Evolutionary conservation across 2,888 invertebrate species (phyloP), one percentile per base, ranked within the genome.

Genomic region (Digitonthophagus gazella): DNA sequence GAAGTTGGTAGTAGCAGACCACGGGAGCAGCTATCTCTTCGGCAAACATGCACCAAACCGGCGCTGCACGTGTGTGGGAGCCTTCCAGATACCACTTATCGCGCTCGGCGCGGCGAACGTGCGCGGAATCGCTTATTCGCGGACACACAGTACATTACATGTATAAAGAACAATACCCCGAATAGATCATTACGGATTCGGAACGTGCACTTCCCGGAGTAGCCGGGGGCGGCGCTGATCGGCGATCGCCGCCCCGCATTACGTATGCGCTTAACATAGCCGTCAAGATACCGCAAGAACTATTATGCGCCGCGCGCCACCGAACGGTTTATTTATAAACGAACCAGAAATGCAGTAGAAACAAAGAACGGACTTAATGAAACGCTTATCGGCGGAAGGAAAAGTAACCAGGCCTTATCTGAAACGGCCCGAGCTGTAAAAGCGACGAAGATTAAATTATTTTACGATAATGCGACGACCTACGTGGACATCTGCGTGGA

Each of bases 161-260:
- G 78, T 77, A 78, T 79, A 78, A 79, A 79, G 79, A 78, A 78
- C 79, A 79, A 79, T 79, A 78, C 78, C 74, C 75, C 74, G 79
- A 79, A 79, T 79, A 76, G 75, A 75, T 78, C 78, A 78, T 79
- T 79, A 78, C 69, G 76, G 76, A 79, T 78, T 77, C 79, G 76
- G 76, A 77, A 79, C 79, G 77, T 74, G 73, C 74, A 74, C 71
- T 74, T 73, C 72, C 72, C 72, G 72, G 65, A 70, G 69, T 67
- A 67, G 68, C 64, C 66, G 58, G 68, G 66, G 66, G 64, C 67
- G 64, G 65, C 58, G 22, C 3, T 54, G 66, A 68, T 66, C 64
- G 63, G 16, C 67, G 66, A 44, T 44, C 20, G 16, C 64, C 28
- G 64, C 28, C 28, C 22, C 65, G 58, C 57, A 69, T 69, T 69